Base-by-base conservation (phyloP, 2,797 vertebrate genomes). In the Phoebastria nigripes region DNA sequence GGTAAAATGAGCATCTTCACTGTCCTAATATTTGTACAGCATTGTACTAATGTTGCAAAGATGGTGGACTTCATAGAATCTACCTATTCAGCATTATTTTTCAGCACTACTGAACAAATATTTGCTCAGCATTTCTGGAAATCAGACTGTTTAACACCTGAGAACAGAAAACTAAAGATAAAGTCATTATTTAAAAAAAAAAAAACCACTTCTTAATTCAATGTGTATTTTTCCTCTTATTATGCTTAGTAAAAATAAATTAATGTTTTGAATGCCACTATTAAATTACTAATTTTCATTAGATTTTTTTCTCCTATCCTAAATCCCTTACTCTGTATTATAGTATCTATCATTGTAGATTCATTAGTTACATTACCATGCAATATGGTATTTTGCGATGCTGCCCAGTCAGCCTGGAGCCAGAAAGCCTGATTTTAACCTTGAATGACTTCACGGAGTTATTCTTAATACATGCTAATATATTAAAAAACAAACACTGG, bases 361-460 rank as follows among this genome's bases (percentile, higher is more conserved):
- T 87, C 58, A 71, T 87, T 93, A 74, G 81, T 87, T 93, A 56
- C 61, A 67, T 89, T 93, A 67, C 81, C 65, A 29, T 74, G 54
- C 46, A 83, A 47, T 88, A 82, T 71, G 46, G 71, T 51, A 77
- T 94, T 95, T 92, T 0, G 0, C 0, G 1, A 81, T 78, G 79
- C 61, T 91, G 83, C 73, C 42, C 69, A 83, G 39, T 63, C 74
- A 96, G 86, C 87, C 87, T 77, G 90, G 85, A 91, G 90, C 88
- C 71, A 94, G 83, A 85, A 92, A 82, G 90, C 71, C 78, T 78
- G 79, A 87, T 89, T 88, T 93, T 96, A 95, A 96, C 89, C 96
- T 89, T 86, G 89, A 81, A 63, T 95, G 81, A 92, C 87, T 96
- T 92, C n/a, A 44, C 35, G 35, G 35, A 62, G 37, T 92, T 93